phyloP scores from a whole-genome alignment of 1,140 invertebrate genomes.

The Heliconius melpomene region DNA sequence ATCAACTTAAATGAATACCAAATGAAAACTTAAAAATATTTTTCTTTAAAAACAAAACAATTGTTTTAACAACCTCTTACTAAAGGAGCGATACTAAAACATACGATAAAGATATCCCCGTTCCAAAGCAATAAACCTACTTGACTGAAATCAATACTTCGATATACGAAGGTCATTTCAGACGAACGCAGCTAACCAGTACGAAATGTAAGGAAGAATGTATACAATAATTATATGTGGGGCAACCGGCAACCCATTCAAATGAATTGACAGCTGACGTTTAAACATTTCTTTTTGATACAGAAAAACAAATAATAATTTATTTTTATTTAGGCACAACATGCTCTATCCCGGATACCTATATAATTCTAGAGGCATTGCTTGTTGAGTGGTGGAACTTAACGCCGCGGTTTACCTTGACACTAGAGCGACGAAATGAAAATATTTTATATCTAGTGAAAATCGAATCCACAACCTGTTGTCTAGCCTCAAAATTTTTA shows the following conservation, averaged over 20 bases:
- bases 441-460: too few species aligned
- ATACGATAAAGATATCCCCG: conserved; percentile 15
- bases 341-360: too few species aligned
- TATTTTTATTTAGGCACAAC: background rate
- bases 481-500: too few species aligned
- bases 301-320: background rate
- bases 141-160: conserved; percentile 29
- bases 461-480: too few species aligned
- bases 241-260: background rate
- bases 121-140: conserved; percentile 31
- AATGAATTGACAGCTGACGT: background rate
- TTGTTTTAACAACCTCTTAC: background rate
- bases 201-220: background rate
- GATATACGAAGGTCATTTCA: conserved; percentile 18
- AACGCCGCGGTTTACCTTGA: too few species aligned
- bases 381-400: background rate
- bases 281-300: background rate
- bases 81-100: background rate
- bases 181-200: background rate
- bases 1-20: too few species aligned
- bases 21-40: too few species aligned
- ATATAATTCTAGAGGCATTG: background rate
- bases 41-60: background rate
- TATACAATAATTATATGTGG: background rate
- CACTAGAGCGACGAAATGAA: too few species aligned